Base-by-base conservation (phyloP, 2,797 vertebrate genomes). In the Presbytis comata region DNA sequence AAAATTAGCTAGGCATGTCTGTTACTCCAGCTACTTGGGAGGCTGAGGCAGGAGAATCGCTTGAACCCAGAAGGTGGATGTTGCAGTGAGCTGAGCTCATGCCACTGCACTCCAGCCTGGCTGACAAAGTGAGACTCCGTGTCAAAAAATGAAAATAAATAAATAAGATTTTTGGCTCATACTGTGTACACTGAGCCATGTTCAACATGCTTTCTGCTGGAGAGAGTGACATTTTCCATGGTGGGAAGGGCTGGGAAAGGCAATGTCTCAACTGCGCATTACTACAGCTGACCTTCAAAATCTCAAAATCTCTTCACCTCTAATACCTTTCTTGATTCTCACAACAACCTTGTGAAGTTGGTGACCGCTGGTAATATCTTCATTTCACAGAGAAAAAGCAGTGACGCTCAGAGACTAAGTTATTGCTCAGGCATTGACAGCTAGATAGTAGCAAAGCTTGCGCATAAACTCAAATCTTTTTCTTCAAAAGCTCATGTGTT, bases 201-300 rank as follows among this genome's bases (percentile, higher is more conserved):
- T 1, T 10, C 0, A 0, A 28, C 4, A 0, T 21, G 10, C 13
- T 72, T 74, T 79, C 79, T 48, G 44, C 41, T 17, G 0, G 6
- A 3, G 6, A 28, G 5, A 74, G 6, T 8, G 22, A 3, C 1
- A 0, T 9, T 33, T 50, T 76, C 55, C 55, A 9, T 1, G 6
- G 8, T 19, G 10, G n/a, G 50, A 81, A 86, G 6, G 64, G 13
- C n/a, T 26, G 11, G 4, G 24, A 64, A 72, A 75, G 21, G 24
- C 13, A 30, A 30, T 2, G 5, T 8, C 33, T 94, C 41, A 33
- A 1, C 28, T 28, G 12, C 10, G 1, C 48, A 0, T 28, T 48
- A 28, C 0, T 12, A 28, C 7, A 19, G 8, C 14, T 11, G 79
- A 89, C 33, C 21, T 19, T 67, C 22, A 39, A 46, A 79, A 55